These are phyloP conservation scores for Eulemur albifrons DNA, from an alignment of 2,797 vertebrate genomes.

Conservation along the genomic window DNA sequence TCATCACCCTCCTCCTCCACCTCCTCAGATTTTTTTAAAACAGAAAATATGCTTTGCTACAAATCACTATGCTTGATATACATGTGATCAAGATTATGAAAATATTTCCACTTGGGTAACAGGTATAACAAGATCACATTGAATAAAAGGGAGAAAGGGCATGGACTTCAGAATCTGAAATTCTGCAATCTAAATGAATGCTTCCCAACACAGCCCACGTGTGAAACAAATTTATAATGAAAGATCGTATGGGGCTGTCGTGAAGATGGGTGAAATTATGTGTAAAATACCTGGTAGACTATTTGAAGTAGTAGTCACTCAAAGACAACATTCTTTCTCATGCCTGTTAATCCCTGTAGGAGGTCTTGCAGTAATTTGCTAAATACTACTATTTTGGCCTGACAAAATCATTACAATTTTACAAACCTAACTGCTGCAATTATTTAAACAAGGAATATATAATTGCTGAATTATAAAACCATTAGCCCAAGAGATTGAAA, in stretches of 20 bases:
- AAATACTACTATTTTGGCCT: slow-evolving; percentile 52
- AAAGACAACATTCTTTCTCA: not conserved
- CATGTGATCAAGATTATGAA: not conserved
- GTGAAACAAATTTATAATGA: not conserved
- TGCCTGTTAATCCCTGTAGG: not conserved
- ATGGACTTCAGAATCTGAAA: not conserved
- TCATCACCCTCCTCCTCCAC: not conserved
- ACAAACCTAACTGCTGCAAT: slow-evolving; percentile 38
- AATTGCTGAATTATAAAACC: slow-evolving; percentile 65
- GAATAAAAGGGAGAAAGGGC: not conserved
- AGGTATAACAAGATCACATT: not conserved
- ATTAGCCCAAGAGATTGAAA: slow-evolving; percentile 56
- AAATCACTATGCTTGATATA: not conserved
- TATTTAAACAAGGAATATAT: slow-evolving; percentile 54
- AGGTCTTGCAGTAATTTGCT: slow-evolving; percentile 36
- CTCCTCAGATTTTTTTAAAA: not conserved
- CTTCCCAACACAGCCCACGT: not conserved
- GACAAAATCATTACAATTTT: slow-evolving; percentile 58
- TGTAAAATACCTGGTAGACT: not conserved
- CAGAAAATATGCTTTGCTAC: not conserved
- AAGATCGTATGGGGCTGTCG: not conserved
- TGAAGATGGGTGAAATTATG: not conserved
- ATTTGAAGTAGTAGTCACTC: not conserved
- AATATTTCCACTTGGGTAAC: not conserved
- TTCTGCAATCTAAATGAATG: not conserved